Evolutionary conservation across 2,888 invertebrate genomes (phyloP), one percentile per base, ranked within the genome.

Genomic region (Stenichneumon culpator): DNA sequence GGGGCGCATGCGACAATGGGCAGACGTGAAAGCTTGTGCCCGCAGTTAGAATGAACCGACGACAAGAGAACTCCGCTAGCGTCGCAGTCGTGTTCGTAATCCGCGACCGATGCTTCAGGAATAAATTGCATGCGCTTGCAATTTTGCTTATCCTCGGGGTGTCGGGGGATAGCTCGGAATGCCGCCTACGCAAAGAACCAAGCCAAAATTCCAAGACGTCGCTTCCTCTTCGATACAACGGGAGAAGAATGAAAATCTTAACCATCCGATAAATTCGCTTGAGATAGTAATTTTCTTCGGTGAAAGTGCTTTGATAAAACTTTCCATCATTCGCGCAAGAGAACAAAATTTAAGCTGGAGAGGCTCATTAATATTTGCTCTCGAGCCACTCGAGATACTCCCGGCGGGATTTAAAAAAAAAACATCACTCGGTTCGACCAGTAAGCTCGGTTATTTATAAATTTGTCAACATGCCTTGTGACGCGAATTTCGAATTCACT

Each of bases 11-110:
- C 74, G 84, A 84, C 86, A 86, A 86, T 85, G 79, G 85, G 68
- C 79, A 77, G 86, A 86, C 84, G 83, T 85, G 86, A 80, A 86
- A 87, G 88, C 84, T 80, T 83, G 81, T 84, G 80, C 80, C 57
- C 82, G 79, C 82, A 81, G 75, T 69, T 75, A 79, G 67, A 80
- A 83, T 72, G 57, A 86, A 73, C 72, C 79, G 22, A 22, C 65
- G 75, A 63, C 74, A 73, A 70, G 75, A 67, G 73, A 79, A 4
- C 28, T 60, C 16, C 6, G 14, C 60, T 16, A 6, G 63, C 63
- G n/a, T 16, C 5, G 60, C 57, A 57, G 39, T 75, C 50, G 57
- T 60, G 47, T 84, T 60, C 73, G 79, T 78, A 74, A 83, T 69
- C 79, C 83, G 54, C 69, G 47, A 11, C 74, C 65, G 72, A 67